A percentile compares a stretch with the other conserved stretches of the same genome.
Evolutionary conservation across 2,888 invertebrate species (phyloP).

Genomic region (Cryptus viduatorius): DNA sequence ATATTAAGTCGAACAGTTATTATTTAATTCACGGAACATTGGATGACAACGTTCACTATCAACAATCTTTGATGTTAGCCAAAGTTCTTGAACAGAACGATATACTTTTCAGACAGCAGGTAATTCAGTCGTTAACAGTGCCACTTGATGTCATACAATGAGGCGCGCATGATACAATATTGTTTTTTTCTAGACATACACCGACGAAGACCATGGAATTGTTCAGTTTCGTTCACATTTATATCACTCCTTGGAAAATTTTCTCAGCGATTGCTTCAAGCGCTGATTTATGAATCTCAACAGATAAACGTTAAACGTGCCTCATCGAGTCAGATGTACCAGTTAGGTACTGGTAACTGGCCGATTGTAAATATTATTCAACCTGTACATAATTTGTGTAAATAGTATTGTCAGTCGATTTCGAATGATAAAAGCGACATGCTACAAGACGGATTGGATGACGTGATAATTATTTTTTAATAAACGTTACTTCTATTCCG

Average conservation of each 20-base stretch:
- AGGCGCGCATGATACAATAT: neutral
- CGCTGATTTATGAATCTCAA: constrained; percentile 66
- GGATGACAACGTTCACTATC: constrained; percentile 98
- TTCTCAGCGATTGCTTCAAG: constrained; percentile 89
- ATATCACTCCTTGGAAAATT: constrained; percentile 95
- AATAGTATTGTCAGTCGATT: constrained; percentile 7
- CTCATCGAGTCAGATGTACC: constrained; percentile 60
- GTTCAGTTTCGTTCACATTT: constrained; percentile 93
- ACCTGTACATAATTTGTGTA: constrained; percentile 63
- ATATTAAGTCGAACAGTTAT: constrained; percentile 91
- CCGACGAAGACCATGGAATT: constrained; percentile 97
- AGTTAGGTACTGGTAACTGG: constrained; percentile 14
- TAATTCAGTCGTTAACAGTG: constrained; percentile 81
- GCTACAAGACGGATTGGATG: too few species aligned
- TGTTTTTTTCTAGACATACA: constrained; percentile 90
- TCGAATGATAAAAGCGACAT: neutral
- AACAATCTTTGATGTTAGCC: constrained; percentile 97
- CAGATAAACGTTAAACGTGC: neutral
- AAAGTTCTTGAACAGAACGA: constrained; percentile 93
- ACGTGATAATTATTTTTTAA: too few species aligned
- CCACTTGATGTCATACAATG: neutral
- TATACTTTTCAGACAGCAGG: constrained; percentile 96
- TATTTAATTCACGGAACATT: constrained; percentile 97
- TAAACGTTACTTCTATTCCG: too few species aligned
- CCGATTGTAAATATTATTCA: constrained; percentile 35